phyloP scores from a whole-genome alignment of 2,888 invertebrate species.

The Julus scandinavius region DNA sequence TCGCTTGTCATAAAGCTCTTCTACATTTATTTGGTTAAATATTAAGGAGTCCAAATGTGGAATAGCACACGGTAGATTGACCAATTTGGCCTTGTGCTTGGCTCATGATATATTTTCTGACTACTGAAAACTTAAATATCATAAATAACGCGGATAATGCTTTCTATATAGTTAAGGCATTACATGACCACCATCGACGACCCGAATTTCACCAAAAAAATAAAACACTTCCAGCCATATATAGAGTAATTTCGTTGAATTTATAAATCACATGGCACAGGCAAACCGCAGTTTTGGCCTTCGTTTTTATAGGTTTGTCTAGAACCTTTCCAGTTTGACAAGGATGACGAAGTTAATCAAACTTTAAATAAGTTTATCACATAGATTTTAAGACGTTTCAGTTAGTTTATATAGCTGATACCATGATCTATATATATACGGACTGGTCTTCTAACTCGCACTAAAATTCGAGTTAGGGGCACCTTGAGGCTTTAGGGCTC shows the following conservation, averaged over 20 bases:
- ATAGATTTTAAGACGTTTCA: too few species aligned
- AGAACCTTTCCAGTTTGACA: neutral
- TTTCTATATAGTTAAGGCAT: neutral
- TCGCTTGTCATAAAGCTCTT: neutral
- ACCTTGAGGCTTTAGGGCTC: too few species aligned
- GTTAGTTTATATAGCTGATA: too few species aligned
- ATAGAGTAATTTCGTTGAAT: neutral
- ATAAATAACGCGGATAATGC: neutral
- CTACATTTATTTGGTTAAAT: conserved; percentile 1
- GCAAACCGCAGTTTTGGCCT: neutral
- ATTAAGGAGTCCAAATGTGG: neutral
- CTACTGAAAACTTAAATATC: neutral
- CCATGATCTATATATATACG: too few species aligned
- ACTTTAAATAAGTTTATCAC: neutral
- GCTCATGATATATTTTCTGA: neutral
- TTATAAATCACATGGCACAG: neutral
- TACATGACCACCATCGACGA: neutral
- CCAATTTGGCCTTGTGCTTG: neutral
- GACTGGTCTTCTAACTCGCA: too few species aligned
- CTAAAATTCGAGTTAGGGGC: too few species aligned
- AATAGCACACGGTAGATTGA: neutral
- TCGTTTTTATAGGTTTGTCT: neutral
- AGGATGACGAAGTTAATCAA: neutral
- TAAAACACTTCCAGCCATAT: neutral
- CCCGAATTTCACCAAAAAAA: neutral